Evolutionary conservation across 2,797 vertebrate species (phyloP).

Genomic region (Syngnathus acus): DNA sequence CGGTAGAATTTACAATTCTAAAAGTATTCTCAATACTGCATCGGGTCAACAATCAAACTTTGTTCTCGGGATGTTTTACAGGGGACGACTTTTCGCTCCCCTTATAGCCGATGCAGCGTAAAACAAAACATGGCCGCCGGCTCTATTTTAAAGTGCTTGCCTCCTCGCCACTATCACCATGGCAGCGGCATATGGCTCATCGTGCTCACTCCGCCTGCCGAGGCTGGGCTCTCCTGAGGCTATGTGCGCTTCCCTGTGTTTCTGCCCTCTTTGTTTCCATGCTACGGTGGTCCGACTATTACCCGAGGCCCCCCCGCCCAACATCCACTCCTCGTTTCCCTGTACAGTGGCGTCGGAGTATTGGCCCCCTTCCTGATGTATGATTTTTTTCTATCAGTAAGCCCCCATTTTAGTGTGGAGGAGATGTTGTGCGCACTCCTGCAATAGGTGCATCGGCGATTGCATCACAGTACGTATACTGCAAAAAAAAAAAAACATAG

Average conservation of each 20-base stretch:
- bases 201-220: conserved; percentile 67
- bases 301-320: conserved; percentile 24
- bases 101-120: background rate
- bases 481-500: background rate
- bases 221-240: conserved; percentile 63
- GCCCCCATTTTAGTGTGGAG: no score
- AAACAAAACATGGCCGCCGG: conserved; percentile 17
- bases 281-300: conserved; percentile 48
- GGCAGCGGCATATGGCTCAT: conserved; percentile 72
- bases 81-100: background rate
- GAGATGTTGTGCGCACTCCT: no score
- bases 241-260: conserved; percentile 59
- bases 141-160: conserved; percentile 37
- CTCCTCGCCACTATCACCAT: conserved; percentile 57
- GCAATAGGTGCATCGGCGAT: no score
- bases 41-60: background rate
- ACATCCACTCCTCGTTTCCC: conserved; percentile 25
- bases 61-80: background rate
- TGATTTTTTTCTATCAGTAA: no score
- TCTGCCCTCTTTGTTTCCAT: conserved; percentile 54
- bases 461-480: no score
- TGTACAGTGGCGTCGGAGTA: no score
- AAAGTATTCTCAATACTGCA: background rate
- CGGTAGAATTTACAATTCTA: no score
- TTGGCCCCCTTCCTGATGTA: no score